These are phyloP conservation scores for Saturnia pavonia DNA, from an alignment of 2,888 invertebrate species.

Conservation along the genomic window DNA sequence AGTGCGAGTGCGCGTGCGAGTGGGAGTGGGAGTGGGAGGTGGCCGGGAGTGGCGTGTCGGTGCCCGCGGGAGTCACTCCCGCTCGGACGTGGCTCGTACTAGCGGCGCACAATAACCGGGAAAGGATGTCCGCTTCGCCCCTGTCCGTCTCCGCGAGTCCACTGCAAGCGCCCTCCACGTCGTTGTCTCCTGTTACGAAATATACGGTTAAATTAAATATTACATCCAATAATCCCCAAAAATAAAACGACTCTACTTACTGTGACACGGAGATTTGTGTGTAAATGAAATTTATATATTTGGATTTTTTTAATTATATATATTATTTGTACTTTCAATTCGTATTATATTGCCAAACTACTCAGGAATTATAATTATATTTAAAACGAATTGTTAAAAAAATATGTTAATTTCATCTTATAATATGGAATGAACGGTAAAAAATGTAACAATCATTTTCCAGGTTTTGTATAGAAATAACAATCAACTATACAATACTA, in stretches of 20 bases:
- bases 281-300: background rate
- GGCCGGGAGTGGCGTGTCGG: slow-evolving; percentile 64
- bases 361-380: no score
- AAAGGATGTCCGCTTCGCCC: slow-evolving; percentile 52
- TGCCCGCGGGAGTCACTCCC: slow-evolving; percentile 46
- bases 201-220: slow-evolving; percentile 28
- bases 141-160: background rate
- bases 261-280: background rate
- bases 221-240: background rate
- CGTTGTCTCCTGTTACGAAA: slow-evolving; percentile 65
- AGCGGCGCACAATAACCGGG: slow-evolving; percentile 62
- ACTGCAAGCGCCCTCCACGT: slow-evolving; percentile 61
- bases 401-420: background rate
- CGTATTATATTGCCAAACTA: no score
- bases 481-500: background rate
- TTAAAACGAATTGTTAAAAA: background rate
- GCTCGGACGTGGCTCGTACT: slow-evolving; percentile 41
- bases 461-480: background rate
- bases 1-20: background rate
- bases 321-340: background rate
- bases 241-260: background rate
- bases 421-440: background rate
- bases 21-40: slow-evolving; percentile 19
- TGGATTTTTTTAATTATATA: background rate
- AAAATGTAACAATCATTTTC: background rate